phyloP scores from a whole-genome alignment of 2,113 vertebrate species.

The Trinectes maculatus region DNA sequence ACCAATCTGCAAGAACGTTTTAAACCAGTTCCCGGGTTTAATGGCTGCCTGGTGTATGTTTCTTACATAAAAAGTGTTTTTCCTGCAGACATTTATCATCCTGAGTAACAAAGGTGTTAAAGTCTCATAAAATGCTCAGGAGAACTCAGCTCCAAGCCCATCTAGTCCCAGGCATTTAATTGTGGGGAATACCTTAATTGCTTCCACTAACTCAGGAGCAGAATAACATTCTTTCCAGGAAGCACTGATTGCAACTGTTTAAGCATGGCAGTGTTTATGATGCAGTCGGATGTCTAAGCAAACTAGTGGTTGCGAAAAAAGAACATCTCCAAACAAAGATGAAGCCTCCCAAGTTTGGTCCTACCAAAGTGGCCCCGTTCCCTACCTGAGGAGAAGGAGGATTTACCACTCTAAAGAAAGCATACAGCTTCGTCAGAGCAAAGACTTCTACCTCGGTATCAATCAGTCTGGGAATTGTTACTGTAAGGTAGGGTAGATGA shows the following conservation, averaged over 20 bases:
- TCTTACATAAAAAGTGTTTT: background rate
- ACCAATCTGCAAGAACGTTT: too few species aligned
- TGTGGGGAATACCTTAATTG: background rate
- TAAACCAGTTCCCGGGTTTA: too few species aligned
- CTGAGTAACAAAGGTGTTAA: background rate
- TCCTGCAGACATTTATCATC: background rate
- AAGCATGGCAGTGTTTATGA: background rate
- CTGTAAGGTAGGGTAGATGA: conserved; percentile 23
- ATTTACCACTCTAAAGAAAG: background rate
- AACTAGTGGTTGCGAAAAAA: too few species aligned
- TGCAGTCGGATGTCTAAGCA: too few species aligned
- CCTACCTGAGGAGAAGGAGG: too few species aligned
- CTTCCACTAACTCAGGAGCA: background rate
- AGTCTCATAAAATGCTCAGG: background rate
- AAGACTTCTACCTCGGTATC: conserved; percentile 32
- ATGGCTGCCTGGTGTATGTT: too few species aligned
- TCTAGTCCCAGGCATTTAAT: background rate
- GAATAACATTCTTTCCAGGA: background rate
- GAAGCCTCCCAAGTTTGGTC: background rate
- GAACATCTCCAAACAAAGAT: too few species aligned
- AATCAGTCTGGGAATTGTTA: conserved; percentile 11
- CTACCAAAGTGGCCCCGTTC: background rate
- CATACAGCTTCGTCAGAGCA: background rate
- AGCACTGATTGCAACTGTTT: background rate
- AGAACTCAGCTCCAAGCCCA: background rate